phyloP scores from a whole-genome alignment of 2,888 invertebrate genomes.

The Agrotis clavis region DNA sequence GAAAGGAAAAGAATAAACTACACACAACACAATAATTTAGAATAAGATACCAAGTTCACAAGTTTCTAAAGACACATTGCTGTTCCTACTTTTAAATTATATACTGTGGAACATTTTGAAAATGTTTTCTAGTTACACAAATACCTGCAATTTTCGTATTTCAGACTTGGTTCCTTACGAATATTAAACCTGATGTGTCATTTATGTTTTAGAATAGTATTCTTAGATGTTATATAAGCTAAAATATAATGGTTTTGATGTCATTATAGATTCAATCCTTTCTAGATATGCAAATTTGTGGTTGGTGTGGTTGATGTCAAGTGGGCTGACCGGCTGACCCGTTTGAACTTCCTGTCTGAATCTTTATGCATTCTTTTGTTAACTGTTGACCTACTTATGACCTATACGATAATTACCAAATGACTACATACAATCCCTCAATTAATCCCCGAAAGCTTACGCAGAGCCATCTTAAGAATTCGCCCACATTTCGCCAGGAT shows the following conservation, averaged over 20 bases:
- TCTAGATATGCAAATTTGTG: slow-evolving; percentile 22
- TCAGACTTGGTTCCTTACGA: neutral
- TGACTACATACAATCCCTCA: no score
- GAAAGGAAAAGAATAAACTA: no score
- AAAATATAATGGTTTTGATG: slow-evolving; percentile 3
- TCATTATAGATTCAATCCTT: slow-evolving; percentile 13
- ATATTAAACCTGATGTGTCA: neutral
- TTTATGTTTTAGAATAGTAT: neutral
- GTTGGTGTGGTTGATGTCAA: neutral
- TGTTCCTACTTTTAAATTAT: no score
- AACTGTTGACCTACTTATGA: neutral
- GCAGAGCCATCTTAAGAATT: no score
- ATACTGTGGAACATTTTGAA: no score
- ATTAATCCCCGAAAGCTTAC: neutral
- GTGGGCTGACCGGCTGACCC: neutral
- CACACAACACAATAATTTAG: no score
- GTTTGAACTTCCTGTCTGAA: slow-evolving; percentile 14
- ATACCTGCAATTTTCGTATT: no score
- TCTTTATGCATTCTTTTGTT: neutral
- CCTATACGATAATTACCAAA: neutral
- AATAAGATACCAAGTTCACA: no score
- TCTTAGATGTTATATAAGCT: slow-evolving; percentile 12
- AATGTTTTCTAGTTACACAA: no score
- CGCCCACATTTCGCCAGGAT: no score
- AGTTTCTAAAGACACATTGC: no score